Conservation (phyloP, 1,140 invertebrate genomes). For the Armadillidium nasatum region DNA sequence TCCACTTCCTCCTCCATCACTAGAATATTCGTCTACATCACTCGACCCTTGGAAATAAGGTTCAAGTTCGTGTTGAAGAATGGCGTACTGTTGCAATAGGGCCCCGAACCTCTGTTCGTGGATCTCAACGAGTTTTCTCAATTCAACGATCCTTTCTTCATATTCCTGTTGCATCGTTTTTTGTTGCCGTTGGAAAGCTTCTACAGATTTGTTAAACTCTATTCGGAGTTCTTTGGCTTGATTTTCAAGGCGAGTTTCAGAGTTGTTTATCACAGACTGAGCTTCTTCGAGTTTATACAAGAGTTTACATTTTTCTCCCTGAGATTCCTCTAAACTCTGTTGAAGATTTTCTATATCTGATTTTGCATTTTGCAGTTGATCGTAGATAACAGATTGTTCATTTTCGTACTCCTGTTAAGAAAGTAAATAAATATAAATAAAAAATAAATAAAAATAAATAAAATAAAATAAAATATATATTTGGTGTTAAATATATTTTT, state of each 20-base stretch:
- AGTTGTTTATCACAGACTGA: conserved; percentile 36
- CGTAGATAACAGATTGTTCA: not conserved
- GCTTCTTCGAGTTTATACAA: conserved; percentile 32
- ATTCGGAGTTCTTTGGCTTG: conserved; percentile 45
- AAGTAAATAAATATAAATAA: not conserved
- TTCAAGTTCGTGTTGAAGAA: conserved; percentile 40
- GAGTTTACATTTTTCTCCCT: conserved; percentile 30
- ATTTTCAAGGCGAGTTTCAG: conserved; percentile 39
- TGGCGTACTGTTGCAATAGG: conserved; percentile 33
- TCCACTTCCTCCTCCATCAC: not conserved
- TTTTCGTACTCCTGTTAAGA: conserved; percentile 17
- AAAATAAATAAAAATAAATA: too few relatives aligned
- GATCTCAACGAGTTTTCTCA: conserved; percentile 23
- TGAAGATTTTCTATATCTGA: conserved; percentile 30
- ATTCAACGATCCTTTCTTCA: conserved; percentile 29
- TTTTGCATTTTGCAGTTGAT: conserved; percentile 19
- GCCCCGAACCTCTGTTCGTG: conserved; percentile 30
- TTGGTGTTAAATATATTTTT: not conserved
- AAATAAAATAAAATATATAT: not conserved
- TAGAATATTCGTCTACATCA: conserved; percentile 27
- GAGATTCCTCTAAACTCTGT: conserved; percentile 27
- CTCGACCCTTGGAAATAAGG: conserved; percentile 26
- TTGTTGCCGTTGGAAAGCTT: conserved; percentile 39
- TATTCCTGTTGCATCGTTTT: conserved; percentile 31
- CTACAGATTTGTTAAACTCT: conserved; percentile 40